These are phyloP conservation scores for Sebastes glaucus DNA, from an alignment of 2,797 vertebrate genomes.

Conservation along the genomic window DNA sequence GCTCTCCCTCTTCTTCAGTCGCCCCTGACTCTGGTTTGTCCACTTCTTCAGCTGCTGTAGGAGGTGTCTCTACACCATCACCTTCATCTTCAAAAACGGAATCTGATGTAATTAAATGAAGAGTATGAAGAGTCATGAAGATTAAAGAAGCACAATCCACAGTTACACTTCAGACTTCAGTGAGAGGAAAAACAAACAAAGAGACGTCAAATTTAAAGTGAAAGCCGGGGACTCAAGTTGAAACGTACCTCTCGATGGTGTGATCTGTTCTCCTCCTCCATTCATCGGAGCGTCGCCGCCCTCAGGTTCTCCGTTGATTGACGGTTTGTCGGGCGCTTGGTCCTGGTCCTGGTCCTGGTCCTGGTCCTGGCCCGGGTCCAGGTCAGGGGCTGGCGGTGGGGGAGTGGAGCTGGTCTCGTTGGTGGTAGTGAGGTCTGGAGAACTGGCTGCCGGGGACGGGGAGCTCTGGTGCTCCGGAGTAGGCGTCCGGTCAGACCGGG, in stretches of 20 bases:
- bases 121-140: background rate
- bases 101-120: constrained; percentile 35
- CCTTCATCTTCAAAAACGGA: constrained; percentile 67
- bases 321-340: constrained; percentile 39
- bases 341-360: background rate
- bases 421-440: constrained; percentile 61
- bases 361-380: constrained; percentile 38
- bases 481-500: constrained; percentile 65
- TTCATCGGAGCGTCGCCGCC: constrained; percentile 11
- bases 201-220: background rate
- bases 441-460: constrained; percentile 69
- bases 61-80: constrained; percentile 22
- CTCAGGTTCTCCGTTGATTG: constrained; percentile 73
- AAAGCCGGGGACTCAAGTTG: background rate
- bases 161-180: background rate
- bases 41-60: constrained; percentile 22
- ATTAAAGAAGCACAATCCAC: background rate
- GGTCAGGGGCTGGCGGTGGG: constrained; percentile 36
- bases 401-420: constrained; percentile 36
- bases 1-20: constrained; percentile 35
- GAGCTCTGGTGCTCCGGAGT: constrained; percentile 73
- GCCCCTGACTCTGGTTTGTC: constrained; percentile 19
- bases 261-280: constrained; percentile 52
- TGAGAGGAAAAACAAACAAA: background rate
- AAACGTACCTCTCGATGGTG: constrained; percentile 61